Conservation (phyloP, 2,113 vertebrate species). For the Clupea harengus region DNA sequence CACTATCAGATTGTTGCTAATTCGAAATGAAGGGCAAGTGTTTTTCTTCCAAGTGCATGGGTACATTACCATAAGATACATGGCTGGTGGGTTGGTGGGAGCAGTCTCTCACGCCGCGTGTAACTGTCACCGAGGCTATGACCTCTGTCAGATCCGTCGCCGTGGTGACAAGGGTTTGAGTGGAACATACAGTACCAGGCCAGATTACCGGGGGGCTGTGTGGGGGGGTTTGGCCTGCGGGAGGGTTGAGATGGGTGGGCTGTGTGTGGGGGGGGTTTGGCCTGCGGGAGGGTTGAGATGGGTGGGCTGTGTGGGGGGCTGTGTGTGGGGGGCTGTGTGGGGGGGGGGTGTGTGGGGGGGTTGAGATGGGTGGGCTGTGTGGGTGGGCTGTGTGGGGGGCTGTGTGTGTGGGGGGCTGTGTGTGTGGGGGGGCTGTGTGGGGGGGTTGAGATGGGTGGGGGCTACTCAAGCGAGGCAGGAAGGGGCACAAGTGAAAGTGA, state of each 20-base stretch:
- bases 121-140: constrained; percentile 45
- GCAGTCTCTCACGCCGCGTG: constrained; percentile 57
- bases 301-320: no score
- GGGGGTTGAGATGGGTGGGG: not conserved
- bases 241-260: not conserved
- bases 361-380: no score
- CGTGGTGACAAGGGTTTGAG: constrained; percentile 33
- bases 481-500: constrained; percentile 8
- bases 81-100: not conserved
- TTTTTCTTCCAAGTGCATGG: not conserved
- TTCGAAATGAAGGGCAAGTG: not conserved
- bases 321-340: not conserved
- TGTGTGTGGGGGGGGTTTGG: not conserved
- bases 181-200: not conserved
- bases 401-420: no score
- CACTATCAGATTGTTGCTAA: not conserved
- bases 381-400: no score
- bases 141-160: constrained; percentile 53
- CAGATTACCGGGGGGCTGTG: not conserved
- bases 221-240: not conserved
- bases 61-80: not conserved
- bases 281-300: not conserved
- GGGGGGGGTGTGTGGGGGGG: not conserved
- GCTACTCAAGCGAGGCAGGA: not conserved
- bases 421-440: not conserved